Evolutionary conservation across 2,113 vertebrate species (phyloP).

Genomic region (Nerophis ophidion): DNA sequence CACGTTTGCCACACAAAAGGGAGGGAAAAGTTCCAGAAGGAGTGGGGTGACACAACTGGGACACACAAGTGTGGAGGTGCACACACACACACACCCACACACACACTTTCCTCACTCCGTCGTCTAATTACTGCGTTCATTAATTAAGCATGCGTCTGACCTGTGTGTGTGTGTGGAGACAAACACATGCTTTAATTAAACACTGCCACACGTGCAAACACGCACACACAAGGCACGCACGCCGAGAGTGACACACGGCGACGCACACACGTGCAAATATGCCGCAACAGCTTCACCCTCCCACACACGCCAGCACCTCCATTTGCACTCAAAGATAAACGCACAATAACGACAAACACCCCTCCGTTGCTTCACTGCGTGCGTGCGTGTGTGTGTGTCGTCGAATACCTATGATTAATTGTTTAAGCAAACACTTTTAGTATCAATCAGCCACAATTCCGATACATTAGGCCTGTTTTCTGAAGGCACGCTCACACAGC

Average conservation of each 20-base stretch:
- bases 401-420: slow-evolving; percentile 57
- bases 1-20: slow-evolving; percentile 38
- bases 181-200: slow-evolving; percentile 73
- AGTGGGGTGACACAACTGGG: slow-evolving; percentile 69
- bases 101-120: slow-evolving; percentile 45
- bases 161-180: slow-evolving; percentile 46
- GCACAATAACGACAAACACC: slow-evolving; percentile 18
- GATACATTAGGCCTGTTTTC: slow-evolving; percentile 34
- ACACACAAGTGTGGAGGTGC: slow-evolving; percentile 52
- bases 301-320: slow-evolving; percentile 52
- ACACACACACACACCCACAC: slow-evolving; percentile 36
- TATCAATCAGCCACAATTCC: slow-evolving; percentile 48
- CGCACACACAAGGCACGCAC: slow-evolving; percentile 29
- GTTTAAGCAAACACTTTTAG: slow-evolving; percentile 61
- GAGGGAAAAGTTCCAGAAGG: slow-evolving; percentile 37
- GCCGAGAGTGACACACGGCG: slow-evolving; percentile 34
- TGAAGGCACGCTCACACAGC: slow-evolving; percentile 4
- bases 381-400: slow-evolving; percentile 44
- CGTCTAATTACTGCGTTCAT: slow-evolving; percentile 74
- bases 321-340: slow-evolving; percentile 59
- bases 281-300: slow-evolving; percentile 58
- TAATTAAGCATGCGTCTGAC: slow-evolving; percentile 75
- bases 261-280: slow-evolving; percentile 59
- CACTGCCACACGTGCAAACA: slow-evolving; percentile 40
- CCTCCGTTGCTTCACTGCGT: too few species aligned